phyloP scores from a whole-genome alignment of 2,888 invertebrate genomes.

The Hydropsyche betteni region DNA sequence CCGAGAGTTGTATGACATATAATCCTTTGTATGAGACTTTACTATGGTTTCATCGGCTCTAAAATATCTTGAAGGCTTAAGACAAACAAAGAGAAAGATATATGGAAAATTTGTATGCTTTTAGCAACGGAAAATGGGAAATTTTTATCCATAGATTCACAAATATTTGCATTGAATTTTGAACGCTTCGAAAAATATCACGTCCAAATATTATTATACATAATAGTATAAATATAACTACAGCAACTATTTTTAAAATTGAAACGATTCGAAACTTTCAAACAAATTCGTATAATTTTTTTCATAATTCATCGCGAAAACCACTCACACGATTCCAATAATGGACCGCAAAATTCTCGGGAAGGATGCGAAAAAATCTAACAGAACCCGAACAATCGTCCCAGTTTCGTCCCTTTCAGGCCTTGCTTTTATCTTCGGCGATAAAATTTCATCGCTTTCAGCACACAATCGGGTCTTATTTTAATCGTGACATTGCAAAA shows the following conservation, averaged over 20 bases:
- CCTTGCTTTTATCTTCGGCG: neutral
- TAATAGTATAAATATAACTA: too few species aligned
- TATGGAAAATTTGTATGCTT: neutral
- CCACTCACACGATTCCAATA: neutral
- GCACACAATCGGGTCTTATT: conserved; percentile 11
- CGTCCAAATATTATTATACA: too few species aligned
- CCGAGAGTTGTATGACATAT: conserved; percentile 12
- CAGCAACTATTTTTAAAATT: too few species aligned
- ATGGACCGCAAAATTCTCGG: neutral
- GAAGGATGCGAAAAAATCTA: too few species aligned
- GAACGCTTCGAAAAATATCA: too few species aligned
- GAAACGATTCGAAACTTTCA: too few species aligned
- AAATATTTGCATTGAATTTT: neutral
- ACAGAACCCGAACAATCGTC: too few species aligned
- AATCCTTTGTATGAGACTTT: conserved; percentile 28
- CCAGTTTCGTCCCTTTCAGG: too few species aligned
- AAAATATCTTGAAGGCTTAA: conserved; percentile 17
- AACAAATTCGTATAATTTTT: too few species aligned
- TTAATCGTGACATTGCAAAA: conserved; percentile 31
- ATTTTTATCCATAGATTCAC: neutral
- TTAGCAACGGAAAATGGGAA: neutral
- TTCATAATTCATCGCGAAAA: too few species aligned
- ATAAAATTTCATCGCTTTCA: conserved; percentile 15
- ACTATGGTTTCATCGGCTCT: conserved; percentile 5
- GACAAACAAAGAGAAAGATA: conserved; percentile 4